Evolutionary conservation across 1,140 invertebrate species (phyloP).

Genomic region (Reticulitermes speratus): DNA sequence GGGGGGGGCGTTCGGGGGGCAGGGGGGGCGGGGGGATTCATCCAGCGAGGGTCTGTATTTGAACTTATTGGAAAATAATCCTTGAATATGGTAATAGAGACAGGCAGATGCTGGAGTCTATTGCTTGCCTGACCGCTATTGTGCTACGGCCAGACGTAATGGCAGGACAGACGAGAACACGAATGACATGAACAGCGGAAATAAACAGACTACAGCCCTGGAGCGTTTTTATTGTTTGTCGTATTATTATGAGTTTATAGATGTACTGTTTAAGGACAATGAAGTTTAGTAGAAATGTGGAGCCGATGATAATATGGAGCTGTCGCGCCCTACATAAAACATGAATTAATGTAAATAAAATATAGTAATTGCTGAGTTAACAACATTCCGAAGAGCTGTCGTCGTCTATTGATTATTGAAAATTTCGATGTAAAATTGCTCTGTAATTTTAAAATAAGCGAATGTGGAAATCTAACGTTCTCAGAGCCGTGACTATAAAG

Average conservation of each 20-base stretch:
- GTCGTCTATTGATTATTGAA: no score
- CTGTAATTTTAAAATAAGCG: no score
- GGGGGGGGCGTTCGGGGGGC: no score
- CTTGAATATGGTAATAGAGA: background rate
- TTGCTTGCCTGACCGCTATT: background rate
- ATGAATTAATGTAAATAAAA: background rate
- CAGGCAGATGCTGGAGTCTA: background rate
- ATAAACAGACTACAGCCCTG: background rate
- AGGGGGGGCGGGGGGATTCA: background rate
- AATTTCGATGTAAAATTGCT: no score
- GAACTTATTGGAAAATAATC: slow-evolving; percentile 14
- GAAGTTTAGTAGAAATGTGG: background rate
- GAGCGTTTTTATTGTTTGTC: background rate
- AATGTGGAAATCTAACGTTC: no score
- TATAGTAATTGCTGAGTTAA: no score
- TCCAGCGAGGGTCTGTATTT: background rate
- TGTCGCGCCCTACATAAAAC: background rate
- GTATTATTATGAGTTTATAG: background rate
- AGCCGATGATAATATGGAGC: background rate
- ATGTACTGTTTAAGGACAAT: background rate
- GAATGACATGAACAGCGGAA: background rate
- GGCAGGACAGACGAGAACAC: background rate
- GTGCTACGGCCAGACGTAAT: background rate
- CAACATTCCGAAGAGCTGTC: no score
- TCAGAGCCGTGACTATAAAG: no score